Evolutionary conservation across 2,888 invertebrate species (phyloP).

Genomic region (Macropis europaea): DNA sequence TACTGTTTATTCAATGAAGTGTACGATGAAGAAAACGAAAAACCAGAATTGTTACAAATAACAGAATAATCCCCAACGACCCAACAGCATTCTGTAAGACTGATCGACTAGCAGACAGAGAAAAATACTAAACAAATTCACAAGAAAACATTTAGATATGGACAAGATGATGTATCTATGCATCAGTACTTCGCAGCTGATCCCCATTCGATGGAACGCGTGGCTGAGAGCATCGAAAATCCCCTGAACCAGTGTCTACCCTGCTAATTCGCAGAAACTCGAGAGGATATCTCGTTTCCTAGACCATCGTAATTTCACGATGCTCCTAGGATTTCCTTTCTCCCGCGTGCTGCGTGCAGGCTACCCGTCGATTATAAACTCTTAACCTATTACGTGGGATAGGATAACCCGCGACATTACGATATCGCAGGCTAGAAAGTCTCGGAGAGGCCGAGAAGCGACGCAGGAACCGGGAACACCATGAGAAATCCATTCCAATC

Average conservation of each 20-base stretch:
- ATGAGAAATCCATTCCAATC: not conserved
- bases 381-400: conserved; percentile 73
- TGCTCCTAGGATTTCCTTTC: conserved; percentile 47
- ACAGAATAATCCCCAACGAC: too few species aligned
- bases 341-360: conserved; percentile 35
- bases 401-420: conserved; percentile 64
- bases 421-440: conserved; percentile 69
- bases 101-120: too few species aligned
- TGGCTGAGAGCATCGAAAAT: not conserved
- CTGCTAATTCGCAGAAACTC: conserved; percentile 12
- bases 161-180: too few species aligned
- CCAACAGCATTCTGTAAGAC: too few species aligned
- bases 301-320: conserved; percentile 23
- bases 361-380: conserved; percentile 61
- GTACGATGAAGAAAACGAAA: too few species aligned
- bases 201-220: not conserved
- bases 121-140: too few species aligned
- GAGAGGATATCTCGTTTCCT: not conserved
- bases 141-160: too few species aligned
- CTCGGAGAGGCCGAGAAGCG: conserved; percentile 40
- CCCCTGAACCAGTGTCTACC: not conserved
- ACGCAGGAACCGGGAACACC: not conserved
- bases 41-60: too few species aligned
- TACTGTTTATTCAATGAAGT: too few species aligned
- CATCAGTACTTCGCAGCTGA: too few species aligned